Base-by-base conservation (phyloP, 2,797 vertebrate species). In the Rhinella marina region DNA sequence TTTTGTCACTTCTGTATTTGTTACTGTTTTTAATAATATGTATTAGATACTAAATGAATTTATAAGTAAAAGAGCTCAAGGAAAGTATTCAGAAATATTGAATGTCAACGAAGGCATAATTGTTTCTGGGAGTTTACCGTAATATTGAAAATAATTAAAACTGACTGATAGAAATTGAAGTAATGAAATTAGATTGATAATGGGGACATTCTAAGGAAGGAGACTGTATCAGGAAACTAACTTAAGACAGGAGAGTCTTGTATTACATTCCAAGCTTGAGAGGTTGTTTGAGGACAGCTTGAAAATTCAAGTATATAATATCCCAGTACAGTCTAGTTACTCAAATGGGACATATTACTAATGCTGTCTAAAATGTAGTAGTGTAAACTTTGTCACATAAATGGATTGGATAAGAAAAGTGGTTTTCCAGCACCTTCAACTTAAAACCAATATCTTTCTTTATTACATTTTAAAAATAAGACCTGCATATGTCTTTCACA, bases 251-350 rank as follows among this genome's bases (percentile, higher is more conserved):
- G 21, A 32, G 77, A 80, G 57, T 41, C 3, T 41, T 10, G 19
- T 12, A 17, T 75, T 57, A 61, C 17, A 61, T 75, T 75, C 68
- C 23, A 32, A 16, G 19, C 9, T 29, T 41, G 52, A 66, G 48
- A 84, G 48, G 86, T 79, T 62, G n/a, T 66, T 25, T 57, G 17
- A 76, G 80, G 86, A 76, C 80, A 83, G 68, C 1, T 14, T 29
- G 14, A 17, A 66, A 68, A 83, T 7, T 21, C 48, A 75, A 82
- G 72, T 32, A 13, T 56, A 82, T 82, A 82, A 82, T 82, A 14
- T 66, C 10, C 23, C 76, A 61, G 29, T 9, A 59, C 32, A 75
- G 21, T 77, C 41, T 11, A 32, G 52, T 57, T 82, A 76, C 61
- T 80, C 64, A 80, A 17, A 17, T 32, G 32, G 32, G 32, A 32